Base-by-base conservation (phyloP, 2,797 vertebrate species). In the Thalassophryne amazonica region DNA sequence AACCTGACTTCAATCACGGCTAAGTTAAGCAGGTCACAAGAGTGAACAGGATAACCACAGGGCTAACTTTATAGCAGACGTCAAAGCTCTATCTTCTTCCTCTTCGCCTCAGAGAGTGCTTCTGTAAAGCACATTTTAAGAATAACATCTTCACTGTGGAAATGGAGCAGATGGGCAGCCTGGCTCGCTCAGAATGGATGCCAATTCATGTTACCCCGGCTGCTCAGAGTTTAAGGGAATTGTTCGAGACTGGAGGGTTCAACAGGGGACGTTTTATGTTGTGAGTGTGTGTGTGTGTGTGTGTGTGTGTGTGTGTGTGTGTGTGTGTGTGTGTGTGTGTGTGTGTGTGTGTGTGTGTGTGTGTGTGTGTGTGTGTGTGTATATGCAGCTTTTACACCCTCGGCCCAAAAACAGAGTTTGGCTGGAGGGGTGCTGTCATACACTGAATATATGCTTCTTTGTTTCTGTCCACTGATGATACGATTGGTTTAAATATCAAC, bases 21-120 rank as follows among this genome's bases (percentile, higher is more conserved):
- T 80, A 73, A 76, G 78, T 88, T 88, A 86, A 72, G 74, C 79
- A 65, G 79, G 83, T 88, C 86, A 72, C 70, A 52, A 41, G 78
- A 73, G 80, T 54, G 74, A 88, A 77, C 73, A 73, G 63, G 69
- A 84, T 86, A 79, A 89, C 85, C 81, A 82, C 71, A 38, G 80
- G 81, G 71, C 83, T 73, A 78, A 83, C 81, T 82, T 86, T 86
- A 80, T 80, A 53, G 75, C 60, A 78, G 62, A 82, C 60, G 79
- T 81, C 69, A 85, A 75, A 85, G 66, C 73, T 62, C 64, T 10
- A 67, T 59, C 76, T 73, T 80, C 76, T 64, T 77, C 76, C 70
- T 80, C 71, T 74, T 79, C 79, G 71, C 82, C 79, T 85, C 34
- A 2, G 71, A 80, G 80, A 79, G 63, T 75, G 81, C 55, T 76